Evolutionary conservation across 2,888 invertebrate genomes (phyloP), one percentile per base, ranked within the genome.

Genomic region (Elmis aenea): DNA sequence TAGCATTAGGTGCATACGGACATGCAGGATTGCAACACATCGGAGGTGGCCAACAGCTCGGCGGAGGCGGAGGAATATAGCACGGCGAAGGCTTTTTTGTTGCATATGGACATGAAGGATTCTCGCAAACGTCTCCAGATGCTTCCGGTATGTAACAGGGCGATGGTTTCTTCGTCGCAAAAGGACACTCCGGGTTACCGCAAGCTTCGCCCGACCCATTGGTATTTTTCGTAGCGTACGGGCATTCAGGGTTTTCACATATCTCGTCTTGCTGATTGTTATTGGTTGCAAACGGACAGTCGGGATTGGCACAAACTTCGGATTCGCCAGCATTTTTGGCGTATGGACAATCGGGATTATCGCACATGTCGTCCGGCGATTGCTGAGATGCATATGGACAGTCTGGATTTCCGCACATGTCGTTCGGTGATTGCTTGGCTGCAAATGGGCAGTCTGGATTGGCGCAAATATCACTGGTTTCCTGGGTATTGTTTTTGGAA

Each of bases 21-120:
- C 52, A 54, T 5, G 42, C 38, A 2, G 51, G 46, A 24, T 50
- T 51, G n/a, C 39, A 42, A 29, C 54, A 54, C 5, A 21, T 26
- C 11, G 31, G 20, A 25, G 25, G 9, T 25, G 35, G 36, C n/a
- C n/a, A n/a, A n/a, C n/a, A n/a, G n/a, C n/a, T n/a, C n/a, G n/a
- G n/a, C n/a, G n/a, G n/a, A n/a, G n/a, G n/a, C n/a, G n/a, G n/a
- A n/a, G n/a, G n/a, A n/a, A n/a, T n/a, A n/a, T n/a, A n/a, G n/a
- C n/a, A n/a, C 8, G 18, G 18, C 18, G 18, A 18, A 6, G 38
- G 13, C 34, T 38, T n/a, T 25, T 35, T 31, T 13, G 16, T 5
- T 12, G 34, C 33, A 12, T 18, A 48, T 1, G 51, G 50, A 27
- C 54, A 54, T 1, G 45, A 30, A 1, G 54, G 48, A 32, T 53